Evolutionary conservation across 2,888 invertebrate species (phyloP).

Genomic region (Eristalinus sepulchralis): DNA sequence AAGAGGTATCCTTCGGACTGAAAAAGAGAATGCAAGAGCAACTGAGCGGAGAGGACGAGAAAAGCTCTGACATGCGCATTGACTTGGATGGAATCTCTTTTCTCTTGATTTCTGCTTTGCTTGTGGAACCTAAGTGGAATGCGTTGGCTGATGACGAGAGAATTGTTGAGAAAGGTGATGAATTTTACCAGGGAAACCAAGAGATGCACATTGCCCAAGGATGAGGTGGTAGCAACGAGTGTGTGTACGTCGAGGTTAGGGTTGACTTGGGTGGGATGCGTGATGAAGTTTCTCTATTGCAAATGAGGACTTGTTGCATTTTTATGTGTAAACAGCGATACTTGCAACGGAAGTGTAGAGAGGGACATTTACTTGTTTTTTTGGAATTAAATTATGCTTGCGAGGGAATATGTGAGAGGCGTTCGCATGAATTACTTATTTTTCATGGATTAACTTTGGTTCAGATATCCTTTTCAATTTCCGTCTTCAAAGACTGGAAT

Average conservation of each 20-base stretch:
- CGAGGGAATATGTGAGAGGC: too few relatives aligned
- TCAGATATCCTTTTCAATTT: too few relatives aligned
- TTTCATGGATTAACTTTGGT: too few relatives aligned
- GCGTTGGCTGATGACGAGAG: not conserved
- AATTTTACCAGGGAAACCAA: not conserved
- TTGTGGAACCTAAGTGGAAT: slow-evolving; percentile 9
- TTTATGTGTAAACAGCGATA: not conserved
- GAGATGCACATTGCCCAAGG: not conserved
- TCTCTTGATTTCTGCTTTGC: not conserved
- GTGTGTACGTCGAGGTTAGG: not conserved
- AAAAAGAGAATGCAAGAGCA: not conserved
- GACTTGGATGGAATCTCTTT: slow-evolving; percentile 10
- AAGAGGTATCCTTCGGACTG: not conserved
- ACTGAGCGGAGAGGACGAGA: not conserved
- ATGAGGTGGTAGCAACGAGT: not conserved
- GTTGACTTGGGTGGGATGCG: not conserved
- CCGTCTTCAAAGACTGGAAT: too few relatives aligned
- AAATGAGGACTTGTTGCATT: not conserved
- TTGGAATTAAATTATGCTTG: too few relatives aligned
- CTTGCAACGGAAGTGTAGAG: too few relatives aligned
- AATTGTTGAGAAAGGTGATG: not conserved
- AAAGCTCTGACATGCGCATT: slow-evolving; percentile 51
- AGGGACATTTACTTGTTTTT: too few relatives aligned
- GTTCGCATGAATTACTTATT: too few relatives aligned
- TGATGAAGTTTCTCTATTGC: not conserved